These are phyloP conservation scores for Orthosia gracilis DNA, from an alignment of 2,888 invertebrate genomes.

Conservation along the genomic window DNA sequence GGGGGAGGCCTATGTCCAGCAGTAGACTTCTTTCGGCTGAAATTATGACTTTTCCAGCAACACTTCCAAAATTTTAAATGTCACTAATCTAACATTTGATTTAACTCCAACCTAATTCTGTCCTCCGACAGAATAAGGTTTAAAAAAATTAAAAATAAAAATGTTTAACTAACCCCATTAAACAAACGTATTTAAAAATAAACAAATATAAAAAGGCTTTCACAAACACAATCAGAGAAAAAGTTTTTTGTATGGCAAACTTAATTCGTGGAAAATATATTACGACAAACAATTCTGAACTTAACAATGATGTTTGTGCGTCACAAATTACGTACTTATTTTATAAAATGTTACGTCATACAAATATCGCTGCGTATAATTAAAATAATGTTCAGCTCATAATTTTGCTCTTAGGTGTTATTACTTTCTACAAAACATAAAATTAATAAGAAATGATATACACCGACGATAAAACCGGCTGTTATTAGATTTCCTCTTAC, in stretches of 20 bases:
- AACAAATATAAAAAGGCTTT: conserved; percentile 14
- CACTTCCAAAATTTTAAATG: conserved; percentile 7
- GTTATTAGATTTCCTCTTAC: conserved; percentile 64
- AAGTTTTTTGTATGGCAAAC: not conserved
- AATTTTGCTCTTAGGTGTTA: conserved; percentile 54
- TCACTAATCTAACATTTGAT: conserved; percentile 14
- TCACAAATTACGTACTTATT: conserved; percentile 29
- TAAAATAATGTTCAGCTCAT: conserved; percentile 44
- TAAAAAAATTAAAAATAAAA: conserved; percentile 5
- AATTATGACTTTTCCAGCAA: too few relatives aligned
- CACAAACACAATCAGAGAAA: conserved; percentile 5
- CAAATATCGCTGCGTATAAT: conserved; percentile 27
- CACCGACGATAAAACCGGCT: conserved; percentile 59
- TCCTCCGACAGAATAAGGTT: too few relatives aligned
- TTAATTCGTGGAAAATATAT: conserved; percentile 23
- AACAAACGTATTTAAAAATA: conserved; percentile 1
- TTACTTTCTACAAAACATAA: conserved; percentile 54
- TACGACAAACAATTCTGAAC: conserved; percentile 24
- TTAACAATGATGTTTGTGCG: conserved; percentile 23
- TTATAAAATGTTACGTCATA: conserved; percentile 18
- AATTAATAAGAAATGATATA: conserved; percentile 68
- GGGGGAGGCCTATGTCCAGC: too few relatives aligned
- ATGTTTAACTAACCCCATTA: not conserved
- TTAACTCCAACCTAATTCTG: not conserved
- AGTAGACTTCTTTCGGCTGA: too few relatives aligned